phyloP scores from a whole-genome alignment of 2,113 vertebrate genomes.

The Silurus glanis region DNA sequence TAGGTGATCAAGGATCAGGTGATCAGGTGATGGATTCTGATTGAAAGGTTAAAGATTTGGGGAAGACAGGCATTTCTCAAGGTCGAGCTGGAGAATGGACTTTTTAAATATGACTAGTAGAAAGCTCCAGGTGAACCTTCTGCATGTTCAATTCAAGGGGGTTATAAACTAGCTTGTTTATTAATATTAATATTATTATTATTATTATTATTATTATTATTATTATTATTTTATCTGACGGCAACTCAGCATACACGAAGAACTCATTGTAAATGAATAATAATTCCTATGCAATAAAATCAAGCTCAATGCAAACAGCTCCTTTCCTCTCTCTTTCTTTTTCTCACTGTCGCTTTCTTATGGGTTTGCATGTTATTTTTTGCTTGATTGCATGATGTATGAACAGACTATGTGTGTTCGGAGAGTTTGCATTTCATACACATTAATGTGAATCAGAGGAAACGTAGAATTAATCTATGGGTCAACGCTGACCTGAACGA shows the following conservation, averaged over 20 bases:
- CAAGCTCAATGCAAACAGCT: background rate
- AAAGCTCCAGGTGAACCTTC: background rate
- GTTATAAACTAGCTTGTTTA: background rate
- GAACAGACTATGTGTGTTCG: slow-evolving; percentile 2
- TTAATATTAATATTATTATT: background rate
- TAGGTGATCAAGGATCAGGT: slow-evolving; percentile 3
- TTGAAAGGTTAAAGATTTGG: background rate
- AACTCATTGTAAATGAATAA: background rate
- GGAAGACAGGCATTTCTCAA: slow-evolving; percentile 62
- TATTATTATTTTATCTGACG: background rate
- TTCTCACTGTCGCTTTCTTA: background rate
- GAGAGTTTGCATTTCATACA: background rate
- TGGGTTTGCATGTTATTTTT: background rate
- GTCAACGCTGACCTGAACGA: background rate
- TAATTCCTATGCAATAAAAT: background rate
- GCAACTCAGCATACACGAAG: background rate
- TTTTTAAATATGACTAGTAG: slow-evolving; percentile 20
- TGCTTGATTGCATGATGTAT: background rate
- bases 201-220: background rate
- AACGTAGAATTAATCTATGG: background rate
- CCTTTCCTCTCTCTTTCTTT: background rate
- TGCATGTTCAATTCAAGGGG: background rate
- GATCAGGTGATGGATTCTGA: slow-evolving; percentile 9
- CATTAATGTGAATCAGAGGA: background rate
- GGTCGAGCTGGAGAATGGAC: slow-evolving; percentile 66